Conservation (phyloP, 2,888 invertebrate species). For the Dolomedes plantarius region DNA sequence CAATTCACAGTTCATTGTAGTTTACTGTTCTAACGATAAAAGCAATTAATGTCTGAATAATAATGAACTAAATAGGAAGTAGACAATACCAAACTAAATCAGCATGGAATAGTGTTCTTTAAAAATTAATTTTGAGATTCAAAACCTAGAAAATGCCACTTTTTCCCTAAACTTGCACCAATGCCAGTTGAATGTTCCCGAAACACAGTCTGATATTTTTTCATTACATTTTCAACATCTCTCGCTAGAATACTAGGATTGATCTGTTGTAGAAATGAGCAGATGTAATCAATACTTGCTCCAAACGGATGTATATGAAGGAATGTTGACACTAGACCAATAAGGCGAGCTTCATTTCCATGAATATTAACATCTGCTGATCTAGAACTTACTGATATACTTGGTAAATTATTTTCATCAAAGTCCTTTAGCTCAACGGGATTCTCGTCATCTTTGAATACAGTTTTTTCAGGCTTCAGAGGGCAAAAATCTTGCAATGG, state of each 20-base stretch:
- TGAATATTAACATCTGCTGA: slow-evolving; percentile 26
- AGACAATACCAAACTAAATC: too few relatives aligned
- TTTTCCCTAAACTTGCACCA: slow-evolving; percentile 89
- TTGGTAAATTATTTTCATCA: neutral
- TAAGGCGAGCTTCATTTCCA: slow-evolving; percentile 75
- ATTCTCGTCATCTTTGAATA: neutral
- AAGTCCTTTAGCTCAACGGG: neutral
- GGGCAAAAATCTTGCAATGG: slow-evolving; percentile 27
- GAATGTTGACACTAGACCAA: slow-evolving; percentile 87
- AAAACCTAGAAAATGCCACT: slow-evolving; percentile 91
- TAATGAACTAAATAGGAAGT: too few relatives aligned
- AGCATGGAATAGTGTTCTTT: too few relatives aligned
- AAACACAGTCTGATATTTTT: slow-evolving; percentile 88
- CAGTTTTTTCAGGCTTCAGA: neutral
- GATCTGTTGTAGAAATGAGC: slow-evolving; percentile 91
- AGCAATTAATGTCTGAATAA: too few relatives aligned
- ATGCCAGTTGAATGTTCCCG: slow-evolving; percentile 86
- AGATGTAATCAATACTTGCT: slow-evolving; percentile 91
- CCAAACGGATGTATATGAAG: slow-evolving; percentile 95
- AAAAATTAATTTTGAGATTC: slow-evolving; percentile 13
- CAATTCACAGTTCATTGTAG: too few relatives aligned
- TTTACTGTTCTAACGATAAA: too few relatives aligned
- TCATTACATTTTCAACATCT: slow-evolving; percentile 86
- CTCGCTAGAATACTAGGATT: slow-evolving; percentile 84
- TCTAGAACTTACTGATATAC: neutral